Conservation (phyloP, 2,797 vertebrate species). For the Poeciliopsis presidionis region DNA sequence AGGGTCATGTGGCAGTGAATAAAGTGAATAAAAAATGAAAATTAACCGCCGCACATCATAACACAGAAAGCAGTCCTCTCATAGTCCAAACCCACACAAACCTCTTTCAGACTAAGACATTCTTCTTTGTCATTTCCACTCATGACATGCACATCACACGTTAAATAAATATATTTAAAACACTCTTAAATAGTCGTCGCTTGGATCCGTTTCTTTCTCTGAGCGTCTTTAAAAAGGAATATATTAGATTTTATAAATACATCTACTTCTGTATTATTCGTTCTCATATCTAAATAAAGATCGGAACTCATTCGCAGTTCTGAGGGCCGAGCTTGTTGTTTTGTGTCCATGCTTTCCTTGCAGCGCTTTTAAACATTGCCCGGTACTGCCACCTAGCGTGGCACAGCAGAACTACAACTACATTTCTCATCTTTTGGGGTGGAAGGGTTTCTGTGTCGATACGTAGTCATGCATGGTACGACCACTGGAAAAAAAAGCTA, state of each 20-base stretch:
- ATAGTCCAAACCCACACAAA: constrained; percentile 32
- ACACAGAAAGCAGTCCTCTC: constrained; percentile 40
- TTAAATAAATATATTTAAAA: constrained; percentile 72
- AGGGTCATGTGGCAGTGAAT: constrained; percentile 60
- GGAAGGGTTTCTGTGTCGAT: constrained; percentile 45
- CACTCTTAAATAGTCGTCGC: constrained; percentile 60
- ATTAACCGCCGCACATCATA: constrained; percentile 43
- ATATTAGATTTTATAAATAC: constrained; percentile 77
- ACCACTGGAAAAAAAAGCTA: constrained; percentile 67
- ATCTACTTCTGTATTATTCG: constrained; percentile 67
- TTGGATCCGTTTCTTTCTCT: constrained; percentile 57
- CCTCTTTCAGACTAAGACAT: constrained; percentile 44
- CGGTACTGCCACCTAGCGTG: constrained; percentile 83
- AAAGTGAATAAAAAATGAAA: constrained; percentile 36
- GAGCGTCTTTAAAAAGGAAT: constrained; percentile 70
- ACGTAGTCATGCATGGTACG: constrained; percentile 80
- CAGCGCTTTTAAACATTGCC: constrained; percentile 60
- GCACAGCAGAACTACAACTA: constrained; percentile 74
- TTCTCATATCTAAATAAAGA: constrained; percentile 41
- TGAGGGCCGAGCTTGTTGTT: constrained; percentile 38
- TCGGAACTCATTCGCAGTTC: constrained; percentile 50
- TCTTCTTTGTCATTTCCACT: constrained; percentile 54
- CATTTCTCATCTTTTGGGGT: constrained; percentile 64
- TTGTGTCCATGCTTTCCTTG: constrained; percentile 66
- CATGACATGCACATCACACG: constrained; percentile 55